Evolutionary conservation across 1,140 invertebrate genomes (phyloP).

Genomic region (Cherax destructor): DNA sequence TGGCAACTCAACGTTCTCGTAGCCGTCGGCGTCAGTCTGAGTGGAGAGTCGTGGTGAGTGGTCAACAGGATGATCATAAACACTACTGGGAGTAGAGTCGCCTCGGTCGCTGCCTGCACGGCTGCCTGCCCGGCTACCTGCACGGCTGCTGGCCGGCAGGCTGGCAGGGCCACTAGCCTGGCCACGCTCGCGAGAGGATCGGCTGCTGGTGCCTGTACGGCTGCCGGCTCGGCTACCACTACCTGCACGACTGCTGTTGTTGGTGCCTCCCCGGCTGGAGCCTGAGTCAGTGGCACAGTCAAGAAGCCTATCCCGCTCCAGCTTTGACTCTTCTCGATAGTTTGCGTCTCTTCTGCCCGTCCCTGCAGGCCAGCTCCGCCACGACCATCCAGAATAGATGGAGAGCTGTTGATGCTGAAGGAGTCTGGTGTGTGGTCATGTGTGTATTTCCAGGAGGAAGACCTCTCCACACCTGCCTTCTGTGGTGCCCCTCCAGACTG

Average conservation of each 20-base stretch:
- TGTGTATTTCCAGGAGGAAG: conserved; percentile 61
- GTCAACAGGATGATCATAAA: conserved; percentile 56
- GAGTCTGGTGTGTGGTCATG: conserved; percentile 64
- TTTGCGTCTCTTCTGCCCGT: conserved; percentile 36
- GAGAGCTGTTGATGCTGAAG: conserved; percentile 64
- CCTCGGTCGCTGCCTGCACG: conserved; percentile 47
- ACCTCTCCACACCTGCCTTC: conserved; percentile 59
- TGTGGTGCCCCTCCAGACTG: conserved; percentile 22
- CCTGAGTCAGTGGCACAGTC: conserved; percentile 63
- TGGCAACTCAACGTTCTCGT: conserved; percentile 60
- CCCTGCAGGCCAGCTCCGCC: conserved; percentile 35
- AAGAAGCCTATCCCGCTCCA: conserved; percentile 61
- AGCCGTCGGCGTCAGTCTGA: conserved; percentile 61
- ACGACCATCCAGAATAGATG: conserved; percentile 60
- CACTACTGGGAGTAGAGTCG: conserved; percentile 59
- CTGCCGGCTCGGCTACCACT: conserved; percentile 61
- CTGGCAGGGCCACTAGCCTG: conserved; percentile 1
- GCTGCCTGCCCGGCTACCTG: conserved; percentile 46
- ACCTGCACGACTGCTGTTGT: conserved; percentile 60
- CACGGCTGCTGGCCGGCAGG: conserved; percentile 36
- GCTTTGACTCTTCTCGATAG: conserved; percentile 62
- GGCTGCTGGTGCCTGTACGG: conserved; percentile 58
- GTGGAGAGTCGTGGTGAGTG: conserved; percentile 44
- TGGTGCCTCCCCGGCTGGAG: conserved; percentile 59
- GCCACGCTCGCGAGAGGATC: conserved; percentile 42